These are phyloP conservation scores for Alethe diademata DNA, from an alignment of 2,113 vertebrate genomes.

Conservation along the genomic window DNA sequence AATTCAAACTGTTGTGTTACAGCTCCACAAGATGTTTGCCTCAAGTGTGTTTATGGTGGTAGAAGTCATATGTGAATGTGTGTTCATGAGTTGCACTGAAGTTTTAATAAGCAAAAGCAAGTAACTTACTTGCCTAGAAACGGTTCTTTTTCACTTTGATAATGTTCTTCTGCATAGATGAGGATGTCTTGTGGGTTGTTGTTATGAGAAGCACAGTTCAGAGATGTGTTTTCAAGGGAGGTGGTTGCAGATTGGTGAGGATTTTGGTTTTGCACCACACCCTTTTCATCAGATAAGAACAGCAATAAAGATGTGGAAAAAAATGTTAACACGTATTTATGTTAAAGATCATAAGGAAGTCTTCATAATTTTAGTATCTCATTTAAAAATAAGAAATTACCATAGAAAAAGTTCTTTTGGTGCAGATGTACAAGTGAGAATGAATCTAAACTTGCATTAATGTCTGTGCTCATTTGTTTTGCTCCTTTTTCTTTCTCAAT, in stretches of 20 bases:
- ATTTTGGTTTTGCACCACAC: slow-evolving; percentile 63
- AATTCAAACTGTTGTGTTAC: neutral
- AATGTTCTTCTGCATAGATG: neutral
- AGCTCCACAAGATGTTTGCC: neutral
- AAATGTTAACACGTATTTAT: neutral
- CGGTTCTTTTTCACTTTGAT: neutral
- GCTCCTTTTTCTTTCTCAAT: neutral
- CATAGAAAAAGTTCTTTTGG: neutral
- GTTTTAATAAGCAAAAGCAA: neutral
- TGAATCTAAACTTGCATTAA: neutral
- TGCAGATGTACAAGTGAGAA: neutral
- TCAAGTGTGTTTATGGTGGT: neutral
- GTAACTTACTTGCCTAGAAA: neutral
- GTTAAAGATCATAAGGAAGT: neutral
- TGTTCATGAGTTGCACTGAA: neutral
- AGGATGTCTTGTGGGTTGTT: neutral
- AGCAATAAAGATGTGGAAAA: neutral
- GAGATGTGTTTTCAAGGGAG: neutral
- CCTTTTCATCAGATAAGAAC: slow-evolving; percentile 73
- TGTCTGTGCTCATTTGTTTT: neutral
- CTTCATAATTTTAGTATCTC: neutral
- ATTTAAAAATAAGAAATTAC: neutral
- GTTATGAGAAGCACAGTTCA: neutral
- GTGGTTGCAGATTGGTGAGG: slow-evolving; percentile 38
- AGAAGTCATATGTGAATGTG: neutral